Evolutionary conservation across 1,140 invertebrate genomes (phyloP).

Genomic region (Oscheius sp.): DNA sequence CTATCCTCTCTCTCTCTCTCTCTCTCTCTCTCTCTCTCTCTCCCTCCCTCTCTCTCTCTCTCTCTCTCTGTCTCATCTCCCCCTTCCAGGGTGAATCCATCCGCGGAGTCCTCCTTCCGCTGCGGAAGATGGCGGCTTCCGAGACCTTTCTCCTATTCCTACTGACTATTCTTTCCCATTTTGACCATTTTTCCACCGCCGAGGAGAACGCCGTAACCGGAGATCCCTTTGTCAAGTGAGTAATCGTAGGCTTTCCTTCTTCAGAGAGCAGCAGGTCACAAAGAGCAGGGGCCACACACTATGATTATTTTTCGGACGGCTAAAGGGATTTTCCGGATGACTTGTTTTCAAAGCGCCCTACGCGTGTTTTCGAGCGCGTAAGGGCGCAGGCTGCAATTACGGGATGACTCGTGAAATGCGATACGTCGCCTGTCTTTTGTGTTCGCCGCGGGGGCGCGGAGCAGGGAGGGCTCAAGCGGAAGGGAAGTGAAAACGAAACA

Average conservation of each 20-base stretch:
- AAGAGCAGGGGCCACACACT: not conserved
- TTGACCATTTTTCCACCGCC: too few relatives aligned
- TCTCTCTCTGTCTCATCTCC: not conserved
- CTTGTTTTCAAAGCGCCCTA: not conserved
- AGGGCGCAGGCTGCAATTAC: too few relatives aligned
- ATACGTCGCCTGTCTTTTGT: too few relatives aligned
- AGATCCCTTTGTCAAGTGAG: slow-evolving; percentile 3
- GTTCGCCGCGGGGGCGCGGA: too few relatives aligned
- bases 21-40: not conserved
- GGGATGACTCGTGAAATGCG: too few relatives aligned
- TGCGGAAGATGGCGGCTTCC: not conserved
- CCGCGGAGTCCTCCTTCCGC: not conserved
- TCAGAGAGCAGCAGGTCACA: not conserved
- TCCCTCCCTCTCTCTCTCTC: not conserved
- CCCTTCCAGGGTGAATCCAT: not conserved
- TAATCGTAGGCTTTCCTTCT: too few relatives aligned
- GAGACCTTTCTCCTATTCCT: not conserved
- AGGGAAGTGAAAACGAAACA: too few relatives aligned
- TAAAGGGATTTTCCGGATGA: not conserved
- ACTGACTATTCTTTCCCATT: not conserved
- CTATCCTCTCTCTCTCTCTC: slow-evolving; percentile 1
- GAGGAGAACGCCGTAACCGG: not conserved
- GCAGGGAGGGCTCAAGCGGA: too few relatives aligned
- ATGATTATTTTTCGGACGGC: not conserved
- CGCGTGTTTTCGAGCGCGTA: too few relatives aligned